phyloP scores from a whole-genome alignment of 1,140 invertebrate species.

The Cryptotermes secundus region DNA sequence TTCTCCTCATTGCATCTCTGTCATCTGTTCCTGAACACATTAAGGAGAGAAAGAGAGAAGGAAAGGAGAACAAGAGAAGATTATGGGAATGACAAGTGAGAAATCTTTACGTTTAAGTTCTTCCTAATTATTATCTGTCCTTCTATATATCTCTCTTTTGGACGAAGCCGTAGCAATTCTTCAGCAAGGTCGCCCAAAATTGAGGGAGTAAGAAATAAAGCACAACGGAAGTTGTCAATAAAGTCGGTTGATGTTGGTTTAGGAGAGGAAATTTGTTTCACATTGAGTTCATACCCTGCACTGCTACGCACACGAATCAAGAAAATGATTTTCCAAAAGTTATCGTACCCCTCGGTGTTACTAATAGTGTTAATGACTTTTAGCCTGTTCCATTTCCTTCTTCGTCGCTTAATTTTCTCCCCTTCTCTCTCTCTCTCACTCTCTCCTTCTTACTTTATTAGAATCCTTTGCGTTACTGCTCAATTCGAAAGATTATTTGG shows the following conservation, averaged over 20 bases:
- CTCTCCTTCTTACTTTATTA: not conserved
- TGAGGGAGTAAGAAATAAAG: not conserved
- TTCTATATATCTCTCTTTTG: not conserved
- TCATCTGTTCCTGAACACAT: no score
- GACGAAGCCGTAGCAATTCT: not conserved
- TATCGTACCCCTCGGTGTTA: not conserved
- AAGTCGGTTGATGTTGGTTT: not conserved
- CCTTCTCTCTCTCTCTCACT: not conserved
- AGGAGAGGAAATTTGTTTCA: constrained; percentile 11
- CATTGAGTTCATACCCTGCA: not conserved
- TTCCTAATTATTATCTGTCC: not conserved
- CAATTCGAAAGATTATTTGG: not conserved
- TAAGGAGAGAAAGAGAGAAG: not conserved
- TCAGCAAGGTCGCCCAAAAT: not conserved
- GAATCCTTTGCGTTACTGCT: not conserved
- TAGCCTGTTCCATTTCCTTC: not conserved
- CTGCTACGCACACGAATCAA: not conserved
- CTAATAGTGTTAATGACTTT: not conserved
- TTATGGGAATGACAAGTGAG: no score
- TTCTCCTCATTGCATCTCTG: no score
- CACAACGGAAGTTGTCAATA: constrained; percentile 19
- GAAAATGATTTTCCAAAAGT: not conserved
- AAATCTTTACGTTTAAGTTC: not conserved
- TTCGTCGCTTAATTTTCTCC: not conserved
- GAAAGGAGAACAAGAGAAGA: not conserved